Evolutionary conservation across 2,797 vertebrate genomes (phyloP), one percentile per base, ranked within the genome.

Genomic region (Odontamblyopus lacepedii): DNA sequence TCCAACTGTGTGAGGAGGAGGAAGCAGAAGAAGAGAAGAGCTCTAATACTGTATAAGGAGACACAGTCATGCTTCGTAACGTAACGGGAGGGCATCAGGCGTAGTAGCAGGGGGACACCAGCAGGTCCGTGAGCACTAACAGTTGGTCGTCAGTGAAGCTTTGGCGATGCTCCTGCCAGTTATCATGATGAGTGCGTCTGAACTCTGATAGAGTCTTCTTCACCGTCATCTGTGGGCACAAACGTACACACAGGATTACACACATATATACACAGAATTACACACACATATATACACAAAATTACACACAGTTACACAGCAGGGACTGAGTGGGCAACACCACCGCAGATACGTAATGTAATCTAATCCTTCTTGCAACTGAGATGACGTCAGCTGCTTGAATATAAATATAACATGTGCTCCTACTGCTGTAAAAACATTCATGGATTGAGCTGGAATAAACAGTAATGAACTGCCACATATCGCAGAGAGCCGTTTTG

Each of bases 161-260:
- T 89, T 99, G 98, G 65, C 98, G 98, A 81, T 99, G 98, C 88
- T 98, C 95, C 88, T 98, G 97, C 98, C 98, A 99, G 89, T 99
- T 99, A 86, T 99, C 98, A 0, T 98, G 96, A 91, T 99, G 98
- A 3, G 98, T 99, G 57, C 98, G 95, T 80, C 98, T 94, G 92
- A 99, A 99, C 90, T 99, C 97, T 0, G 98, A 98, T 78, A 99
- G 89, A 0, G 97, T 99, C 91, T 97, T 99, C 91, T 99, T 99
- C 87, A 98, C 98, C 1, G 97, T 99, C 97, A 98, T 96, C 98
- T 99, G 79, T 71, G 69, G 27, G 57, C 5, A 50, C 27, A 70
- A 11, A 72, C 16, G 35, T 12, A 32, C 38, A 70, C 57, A 38
- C 35, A 38, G 2, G 9, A 3, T 38, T 8, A 38, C 35, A 38